Evolutionary conservation across 2,888 invertebrate species (phyloP).

Genomic region (Hirtodrosophila histrioides): DNA sequence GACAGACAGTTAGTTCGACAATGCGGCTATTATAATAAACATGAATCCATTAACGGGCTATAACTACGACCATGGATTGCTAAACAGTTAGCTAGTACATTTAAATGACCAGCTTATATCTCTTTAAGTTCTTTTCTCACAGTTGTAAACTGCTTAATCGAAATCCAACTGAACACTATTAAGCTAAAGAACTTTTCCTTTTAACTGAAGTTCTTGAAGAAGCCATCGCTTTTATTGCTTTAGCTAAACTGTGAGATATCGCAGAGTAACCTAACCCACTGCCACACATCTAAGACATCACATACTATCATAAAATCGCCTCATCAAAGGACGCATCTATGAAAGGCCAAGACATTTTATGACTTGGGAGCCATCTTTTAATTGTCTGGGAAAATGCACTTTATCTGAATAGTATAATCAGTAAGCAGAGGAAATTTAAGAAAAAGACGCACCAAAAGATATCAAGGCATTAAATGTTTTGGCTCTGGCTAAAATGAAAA

Average conservation of each 20-base stretch:
- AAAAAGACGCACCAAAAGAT: constrained; percentile 22
- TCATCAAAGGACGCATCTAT: constrained; percentile 9
- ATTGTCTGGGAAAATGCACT: constrained; percentile 73
- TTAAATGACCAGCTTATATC: too few species aligned
- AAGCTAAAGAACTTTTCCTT: too few species aligned
- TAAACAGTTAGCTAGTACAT: too few species aligned
- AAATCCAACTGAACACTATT: too few species aligned
- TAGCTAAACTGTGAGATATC: neutral
- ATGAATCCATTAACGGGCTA: too few species aligned
- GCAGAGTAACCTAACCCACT: constrained; percentile 37
- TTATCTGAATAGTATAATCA: constrained; percentile 59
- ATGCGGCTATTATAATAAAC: too few species aligned
- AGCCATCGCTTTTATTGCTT: neutral
- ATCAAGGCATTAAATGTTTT: constrained; percentile 34
- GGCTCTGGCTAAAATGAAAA: constrained; percentile 1
- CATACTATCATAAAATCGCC: constrained; percentile 12
- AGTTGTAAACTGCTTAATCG: too few species aligned
- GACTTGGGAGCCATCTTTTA: constrained; percentile 56
- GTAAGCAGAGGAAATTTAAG: constrained; percentile 28
- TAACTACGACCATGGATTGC: too few species aligned
- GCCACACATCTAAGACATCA: constrained; percentile 46
- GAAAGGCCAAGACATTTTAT: constrained; percentile 40
- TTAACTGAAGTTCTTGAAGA: neutral
- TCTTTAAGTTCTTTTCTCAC: too few species aligned
- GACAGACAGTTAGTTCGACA: too few species aligned